Evolutionary conservation across 2,797 vertebrate genomes (phyloP), one percentile per base, ranked within the genome.

Genomic region (Cryptoprocta ferox): DNA sequence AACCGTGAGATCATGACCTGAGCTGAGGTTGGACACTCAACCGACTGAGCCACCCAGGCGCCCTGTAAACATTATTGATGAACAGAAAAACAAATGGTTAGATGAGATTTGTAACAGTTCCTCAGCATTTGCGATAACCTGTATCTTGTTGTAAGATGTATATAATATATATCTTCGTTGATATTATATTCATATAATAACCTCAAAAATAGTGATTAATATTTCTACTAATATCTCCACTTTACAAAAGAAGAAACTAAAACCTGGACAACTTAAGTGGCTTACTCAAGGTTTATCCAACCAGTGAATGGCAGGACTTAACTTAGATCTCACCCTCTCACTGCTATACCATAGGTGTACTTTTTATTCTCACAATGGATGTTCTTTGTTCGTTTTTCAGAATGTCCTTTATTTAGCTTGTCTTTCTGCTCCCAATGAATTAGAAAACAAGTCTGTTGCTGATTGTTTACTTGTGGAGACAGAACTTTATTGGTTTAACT

Each of bases 211-310:
- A 37, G 30, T 81, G 42, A 32, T 53, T 42, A 70, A 73, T 53
- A 30, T 45, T 45, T 45, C 75, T 48, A 24, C 68, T 89, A 76
- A 39, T 39, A 65, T 89, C 21, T 71, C 59, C 68, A 56, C 45
- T 94, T 87, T 78, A 78, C 30, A 73, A 24, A 81, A 61, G 42
- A 85, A 66, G 65, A 92, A 89, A 78, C 18, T 70, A 35, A 95
- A 87, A 32, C n/a, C 7, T 65, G 8, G 56, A 45, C 50, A 88
- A 76, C 6, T 19, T 76, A 45, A n/a, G 26, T 18, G 21, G 21
- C 11, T 82, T 39, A 18, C 24, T 78, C 35, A 9, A 66, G 32
- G 10, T 56, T 45, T 61, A 85, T 16, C 37, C 37, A 30, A 65
- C 4, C 2, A 50, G 19, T 28, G 56, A 78, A 19, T 0, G 6